A percentile compares a stretch with the other conserved stretches of the same genome.
Conservation (phyloP, 1,140 invertebrate species). For the Drosophila sturtevanti region DNA sequence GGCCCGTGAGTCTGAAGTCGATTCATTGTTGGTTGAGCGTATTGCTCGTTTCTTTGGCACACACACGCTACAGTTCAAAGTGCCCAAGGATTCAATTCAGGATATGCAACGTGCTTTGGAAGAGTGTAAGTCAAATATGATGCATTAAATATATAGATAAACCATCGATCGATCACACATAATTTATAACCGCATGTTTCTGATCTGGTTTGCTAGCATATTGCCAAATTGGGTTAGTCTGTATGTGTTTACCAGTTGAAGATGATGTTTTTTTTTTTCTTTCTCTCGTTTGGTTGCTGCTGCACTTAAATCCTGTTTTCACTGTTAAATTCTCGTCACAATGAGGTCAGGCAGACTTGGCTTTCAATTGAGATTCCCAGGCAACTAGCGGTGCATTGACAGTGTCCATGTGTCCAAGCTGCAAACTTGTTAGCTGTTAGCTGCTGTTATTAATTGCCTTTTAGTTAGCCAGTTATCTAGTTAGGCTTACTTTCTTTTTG, state of each 20-base stretch:
- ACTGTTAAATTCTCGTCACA: constrained; percentile 66
- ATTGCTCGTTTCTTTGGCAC: constrained; percentile 89
- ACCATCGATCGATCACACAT: constrained; percentile 9
- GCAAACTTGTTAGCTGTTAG: constrained; percentile 37
- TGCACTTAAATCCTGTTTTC: constrained; percentile 74
- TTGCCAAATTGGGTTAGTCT: constrained; percentile 72
- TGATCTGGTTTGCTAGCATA: constrained; percentile 45
- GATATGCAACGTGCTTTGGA: constrained; percentile 87
- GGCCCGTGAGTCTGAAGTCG: constrained; percentile 89
- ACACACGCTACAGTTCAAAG: constrained; percentile 90
- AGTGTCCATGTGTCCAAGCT: constrained; percentile 31
- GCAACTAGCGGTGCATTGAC: constrained; percentile 70
- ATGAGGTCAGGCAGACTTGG: constrained; percentile 62
- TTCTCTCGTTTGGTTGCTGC: background rate
- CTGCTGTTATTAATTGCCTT: constrained; percentile 67
- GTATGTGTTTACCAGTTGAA: constrained; percentile 63
- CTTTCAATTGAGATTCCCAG: background rate
- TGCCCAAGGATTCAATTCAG: constrained; percentile 87
- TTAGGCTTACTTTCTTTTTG: constrained; percentile 74
- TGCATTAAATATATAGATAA: too few species aligned
- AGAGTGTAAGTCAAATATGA: constrained; percentile 83
- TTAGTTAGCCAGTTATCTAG: constrained; percentile 63
- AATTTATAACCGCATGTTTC: constrained; percentile 13
- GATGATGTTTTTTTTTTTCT: background rate
- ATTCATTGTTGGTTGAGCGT: constrained; percentile 89